Evolutionary conservation across 2,797 vertebrate genomes (phyloP).

Genomic region (Myoxocephalus aenaeus): DNA sequence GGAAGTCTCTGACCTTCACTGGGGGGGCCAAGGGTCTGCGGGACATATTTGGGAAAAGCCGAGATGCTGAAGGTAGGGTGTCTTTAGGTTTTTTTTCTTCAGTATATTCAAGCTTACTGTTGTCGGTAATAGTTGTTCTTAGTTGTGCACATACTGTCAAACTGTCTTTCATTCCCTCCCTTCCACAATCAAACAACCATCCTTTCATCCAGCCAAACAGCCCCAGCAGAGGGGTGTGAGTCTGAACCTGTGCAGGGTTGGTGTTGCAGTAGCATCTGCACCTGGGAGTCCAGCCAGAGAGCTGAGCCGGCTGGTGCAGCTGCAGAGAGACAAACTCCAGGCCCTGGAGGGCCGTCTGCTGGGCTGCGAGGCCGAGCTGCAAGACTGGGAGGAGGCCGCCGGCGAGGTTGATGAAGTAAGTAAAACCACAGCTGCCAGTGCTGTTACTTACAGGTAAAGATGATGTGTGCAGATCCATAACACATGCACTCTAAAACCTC

Average conservation of each 20-base stretch:
- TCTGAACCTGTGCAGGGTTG: slow-evolving; percentile 79
- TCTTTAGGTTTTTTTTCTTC: background rate
- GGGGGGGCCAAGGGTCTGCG: slow-evolving; percentile 91
- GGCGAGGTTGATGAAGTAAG: slow-evolving; percentile 66
- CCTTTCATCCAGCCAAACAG: slow-evolving; percentile 80
- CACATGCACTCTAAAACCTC: slow-evolving; percentile 3
- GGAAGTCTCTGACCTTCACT: slow-evolving; percentile 95
- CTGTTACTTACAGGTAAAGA: slow-evolving; percentile 1
- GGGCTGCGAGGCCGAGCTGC: slow-evolving; percentile 89
- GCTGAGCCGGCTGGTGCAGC: slow-evolving; percentile 89
- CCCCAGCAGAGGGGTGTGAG: slow-evolving; percentile 81
- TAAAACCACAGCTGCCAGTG: slow-evolving; percentile 34
- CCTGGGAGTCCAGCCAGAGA: slow-evolving; percentile 84
- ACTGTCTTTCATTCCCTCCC: background rate
- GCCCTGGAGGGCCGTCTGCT: slow-evolving; percentile 90
- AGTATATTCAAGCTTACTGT: background rate
- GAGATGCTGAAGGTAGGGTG: slow-evolving; percentile 83
- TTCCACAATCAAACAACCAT: slow-evolving; percentile 1
- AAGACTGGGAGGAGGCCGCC: slow-evolving; percentile 87
- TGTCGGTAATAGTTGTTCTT: background rate
- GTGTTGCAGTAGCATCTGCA: slow-evolving; percentile 58
- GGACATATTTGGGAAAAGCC: slow-evolving; percentile 93
- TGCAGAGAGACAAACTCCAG: slow-evolving; percentile 93
- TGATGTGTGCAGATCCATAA: background rate
- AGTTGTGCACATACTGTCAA: background rate